Conservation (phyloP, 2,888 invertebrate species). For the Stomorhina lunata region DNA sequence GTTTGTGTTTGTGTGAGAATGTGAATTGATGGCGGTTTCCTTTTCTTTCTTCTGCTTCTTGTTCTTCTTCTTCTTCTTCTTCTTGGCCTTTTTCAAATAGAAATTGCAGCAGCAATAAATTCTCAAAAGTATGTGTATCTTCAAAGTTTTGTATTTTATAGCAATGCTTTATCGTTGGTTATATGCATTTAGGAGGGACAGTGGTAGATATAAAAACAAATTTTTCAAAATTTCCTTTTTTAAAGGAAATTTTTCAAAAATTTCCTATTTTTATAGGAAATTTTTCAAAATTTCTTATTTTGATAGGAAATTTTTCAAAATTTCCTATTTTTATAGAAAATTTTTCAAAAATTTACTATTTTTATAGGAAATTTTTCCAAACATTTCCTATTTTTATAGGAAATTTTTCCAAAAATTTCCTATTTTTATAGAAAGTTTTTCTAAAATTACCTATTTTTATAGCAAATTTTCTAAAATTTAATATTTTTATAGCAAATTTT, state of each 20-base stretch:
- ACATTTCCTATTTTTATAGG: no score
- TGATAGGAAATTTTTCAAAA: no score
- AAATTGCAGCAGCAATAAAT: conserved; percentile 78
- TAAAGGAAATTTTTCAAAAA: neutral
- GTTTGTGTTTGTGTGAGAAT: conserved; percentile 22
- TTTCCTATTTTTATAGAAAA: no score
- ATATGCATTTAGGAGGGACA: conserved; percentile 10
- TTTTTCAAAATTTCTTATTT: no score
- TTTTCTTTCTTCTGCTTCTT: conserved; percentile 34
- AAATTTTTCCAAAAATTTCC: no score
- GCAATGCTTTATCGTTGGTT: conserved; percentile 37
- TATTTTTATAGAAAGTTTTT: no score
- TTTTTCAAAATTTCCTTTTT: neutral
- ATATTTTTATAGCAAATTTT: no score
- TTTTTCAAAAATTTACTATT: no score
- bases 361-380: no score
- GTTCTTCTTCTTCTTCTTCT: no score
- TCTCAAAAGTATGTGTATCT: conserved; percentile 71
- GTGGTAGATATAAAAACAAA: neutral
- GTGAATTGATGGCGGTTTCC: conserved; percentile 58
- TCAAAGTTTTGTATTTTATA: conserved; percentile 67
- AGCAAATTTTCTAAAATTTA: no score
- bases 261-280: neutral
- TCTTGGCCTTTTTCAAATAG: conserved; percentile 47
- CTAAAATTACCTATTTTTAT: no score